A percentile compares a stretch with the other conserved stretches of the same genome.
These are phyloP conservation scores for Ophioderma brevispina DNA, from an alignment of 35 echinoderm and acorn worm species.

Conservation along the genomic window DNA sequence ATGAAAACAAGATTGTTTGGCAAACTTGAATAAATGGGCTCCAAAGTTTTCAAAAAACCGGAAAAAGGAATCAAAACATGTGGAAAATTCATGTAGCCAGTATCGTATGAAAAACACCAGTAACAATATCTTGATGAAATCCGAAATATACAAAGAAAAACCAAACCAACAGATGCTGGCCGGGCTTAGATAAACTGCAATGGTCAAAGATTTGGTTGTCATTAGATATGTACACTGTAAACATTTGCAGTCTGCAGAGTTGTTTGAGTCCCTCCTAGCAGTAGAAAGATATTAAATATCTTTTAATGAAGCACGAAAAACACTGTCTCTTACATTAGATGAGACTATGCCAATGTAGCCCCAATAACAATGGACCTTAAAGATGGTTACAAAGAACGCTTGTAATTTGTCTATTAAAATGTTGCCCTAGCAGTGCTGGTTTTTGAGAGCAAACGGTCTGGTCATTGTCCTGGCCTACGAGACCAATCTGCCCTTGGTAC, in stretches of 20 bases:
- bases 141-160: background rate
- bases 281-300: background rate
- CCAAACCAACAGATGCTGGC: background rate
- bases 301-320: background rate
- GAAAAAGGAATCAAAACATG: too few species aligned
- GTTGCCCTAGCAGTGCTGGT: background rate
- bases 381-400: background rate
- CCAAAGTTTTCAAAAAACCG: too few species aligned
- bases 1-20: too few species aligned
- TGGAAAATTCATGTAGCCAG: too few species aligned
- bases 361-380: background rate
- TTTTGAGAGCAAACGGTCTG: conserved; percentile 1
- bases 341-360: background rate
- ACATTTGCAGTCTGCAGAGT: background rate
- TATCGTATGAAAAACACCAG: background rate
- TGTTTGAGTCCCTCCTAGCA: background rate
- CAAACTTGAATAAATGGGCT: too few species aligned
- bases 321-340: background rate
- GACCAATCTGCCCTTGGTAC: background rate
- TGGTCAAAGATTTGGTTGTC: background rate
- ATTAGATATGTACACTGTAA: background rate
- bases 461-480: background rate
- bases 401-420: background rate
- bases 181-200: background rate
- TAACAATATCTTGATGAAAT: background rate